phyloP scores from a whole-genome alignment of 2,797 vertebrate genomes.

The Smutsia gigantea region DNA sequence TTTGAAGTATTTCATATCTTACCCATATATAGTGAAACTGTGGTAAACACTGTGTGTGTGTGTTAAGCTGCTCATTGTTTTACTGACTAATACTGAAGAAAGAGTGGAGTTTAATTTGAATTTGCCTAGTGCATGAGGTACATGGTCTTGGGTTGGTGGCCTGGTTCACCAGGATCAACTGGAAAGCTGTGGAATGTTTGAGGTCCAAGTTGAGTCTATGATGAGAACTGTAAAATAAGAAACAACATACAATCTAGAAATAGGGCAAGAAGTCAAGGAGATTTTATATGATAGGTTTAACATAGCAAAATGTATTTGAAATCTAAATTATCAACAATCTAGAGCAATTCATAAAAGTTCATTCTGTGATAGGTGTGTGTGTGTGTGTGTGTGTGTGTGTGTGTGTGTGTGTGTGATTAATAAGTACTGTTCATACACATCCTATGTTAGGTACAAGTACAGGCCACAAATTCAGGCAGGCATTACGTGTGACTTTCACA shows the following conservation, averaged over 20 bases:
- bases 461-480: background rate
- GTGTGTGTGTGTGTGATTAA: too few species aligned
- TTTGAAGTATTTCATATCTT: background rate
- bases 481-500: background rate
- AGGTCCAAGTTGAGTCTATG: background rate
- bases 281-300: background rate
- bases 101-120: background rate
- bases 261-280: background rate
- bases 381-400: background rate
- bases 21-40: background rate
- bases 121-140: background rate
- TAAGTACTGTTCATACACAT: background rate
- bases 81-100: background rate
- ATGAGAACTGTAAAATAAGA: background rate
- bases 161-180: background rate
- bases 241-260: background rate
- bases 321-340: background rate
- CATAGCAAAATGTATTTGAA: background rate
- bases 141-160: background rate
- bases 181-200: background rate
- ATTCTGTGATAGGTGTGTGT: background rate
- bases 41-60: background rate
- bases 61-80: background rate
- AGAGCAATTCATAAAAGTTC: background rate
- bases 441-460: background rate